Percentiles rank a stretch among this genome's conserved stretches.
These are phyloP conservation scores for Pegoplata infirma DNA, from an alignment of 2,888 invertebrate species.

Conservation along the genomic window DNA sequence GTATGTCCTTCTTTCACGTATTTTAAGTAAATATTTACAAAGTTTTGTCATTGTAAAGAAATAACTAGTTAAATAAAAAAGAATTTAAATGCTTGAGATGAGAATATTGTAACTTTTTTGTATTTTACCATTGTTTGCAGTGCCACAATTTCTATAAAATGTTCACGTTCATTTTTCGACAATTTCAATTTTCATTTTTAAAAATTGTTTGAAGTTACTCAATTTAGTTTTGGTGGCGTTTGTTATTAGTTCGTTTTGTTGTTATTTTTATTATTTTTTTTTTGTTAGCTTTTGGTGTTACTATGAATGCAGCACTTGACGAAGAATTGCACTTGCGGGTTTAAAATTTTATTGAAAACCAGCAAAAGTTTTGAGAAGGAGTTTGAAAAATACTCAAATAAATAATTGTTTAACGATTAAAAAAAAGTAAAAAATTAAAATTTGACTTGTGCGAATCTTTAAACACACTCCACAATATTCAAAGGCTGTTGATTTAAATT, in stretches of 20 bases:
- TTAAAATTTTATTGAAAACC: too few relatives aligned
- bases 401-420: too few relatives aligned
- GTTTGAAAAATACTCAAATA: too few relatives aligned
- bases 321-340: slow-evolving; percentile 1
- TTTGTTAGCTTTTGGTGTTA: slow-evolving; percentile 12
- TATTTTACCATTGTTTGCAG: neutral
- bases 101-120: neutral
- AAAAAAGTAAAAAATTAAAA: too few relatives aligned
- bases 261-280: slow-evolving; percentile 10
- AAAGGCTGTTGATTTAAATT: too few relatives aligned
- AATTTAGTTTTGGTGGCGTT: slow-evolving; percentile 43
- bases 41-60: too few relatives aligned
- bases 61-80: too few relatives aligned
- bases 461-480: too few relatives aligned
- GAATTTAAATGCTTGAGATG: neutral
- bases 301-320: neutral
- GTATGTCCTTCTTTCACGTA: too few relatives aligned
- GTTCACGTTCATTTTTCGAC: slow-evolving; percentile 27
- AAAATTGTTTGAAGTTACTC: slow-evolving; percentile 46
- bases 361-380: too few relatives aligned
- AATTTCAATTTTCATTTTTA: slow-evolving; percentile 36
- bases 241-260: slow-evolving; percentile 2
- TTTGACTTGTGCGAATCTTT: too few relatives aligned
- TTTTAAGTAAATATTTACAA: too few relatives aligned
- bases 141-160: slow-evolving; percentile 24